These are phyloP conservation scores for Lordiphosa stackelbergi DNA, from an alignment of 1,140 invertebrate species.

Conservation along the genomic window DNA sequence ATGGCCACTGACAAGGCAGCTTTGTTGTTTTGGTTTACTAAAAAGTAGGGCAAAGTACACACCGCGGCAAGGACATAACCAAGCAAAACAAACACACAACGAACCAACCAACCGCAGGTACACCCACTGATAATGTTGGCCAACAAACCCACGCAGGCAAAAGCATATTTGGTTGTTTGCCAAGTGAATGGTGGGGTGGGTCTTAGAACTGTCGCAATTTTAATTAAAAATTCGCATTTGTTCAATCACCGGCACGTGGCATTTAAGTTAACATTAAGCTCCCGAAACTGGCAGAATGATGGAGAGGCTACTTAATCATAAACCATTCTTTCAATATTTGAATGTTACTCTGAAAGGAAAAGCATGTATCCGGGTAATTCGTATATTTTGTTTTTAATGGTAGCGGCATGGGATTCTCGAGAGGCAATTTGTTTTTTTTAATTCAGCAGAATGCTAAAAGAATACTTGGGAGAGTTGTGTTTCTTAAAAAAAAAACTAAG, in stretches of 20 bases:
- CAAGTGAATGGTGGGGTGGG: neutral
- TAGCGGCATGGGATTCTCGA: too few relatives aligned
- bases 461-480: too few relatives aligned
- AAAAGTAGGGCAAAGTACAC: constrained; percentile 46
- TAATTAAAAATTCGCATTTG: constrained; percentile 38
- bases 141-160: constrained; percentile 25
- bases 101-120: constrained; percentile 8
- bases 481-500: too few relatives aligned
- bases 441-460: too few relatives aligned
- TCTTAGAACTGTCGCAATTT: constrained; percentile 39
- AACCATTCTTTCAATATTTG: too few relatives aligned
- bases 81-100: constrained; percentile 6
- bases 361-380: too few relatives aligned
- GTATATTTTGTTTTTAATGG: too few relatives aligned
- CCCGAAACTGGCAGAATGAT: neutral
- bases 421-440: too few relatives aligned
- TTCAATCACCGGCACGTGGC: constrained; percentile 27
- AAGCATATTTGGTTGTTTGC: constrained; percentile 3
- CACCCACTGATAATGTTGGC: constrained; percentile 16
- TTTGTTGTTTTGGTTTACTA: constrained; percentile 37
- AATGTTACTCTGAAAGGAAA: too few relatives aligned
- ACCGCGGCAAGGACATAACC: constrained; percentile 40
- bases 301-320: neutral
- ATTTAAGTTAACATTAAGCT: neutral
- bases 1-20: constrained; percentile 40